These are phyloP conservation scores for Nowickia ferox DNA, from an alignment of 2,888 invertebrate species.

Conservation along the genomic window DNA sequence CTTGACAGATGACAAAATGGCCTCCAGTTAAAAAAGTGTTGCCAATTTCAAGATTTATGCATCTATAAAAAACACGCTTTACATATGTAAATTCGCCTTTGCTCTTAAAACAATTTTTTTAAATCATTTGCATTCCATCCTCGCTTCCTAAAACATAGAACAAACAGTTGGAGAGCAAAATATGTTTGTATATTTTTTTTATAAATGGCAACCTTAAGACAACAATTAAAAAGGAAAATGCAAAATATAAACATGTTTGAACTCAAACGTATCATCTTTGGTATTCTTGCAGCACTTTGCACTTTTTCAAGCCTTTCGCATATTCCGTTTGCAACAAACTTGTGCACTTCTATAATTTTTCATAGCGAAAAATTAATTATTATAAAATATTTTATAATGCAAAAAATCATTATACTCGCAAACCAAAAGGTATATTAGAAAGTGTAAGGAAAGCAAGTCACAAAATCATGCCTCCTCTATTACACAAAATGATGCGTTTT, in stretches of 20 bases:
- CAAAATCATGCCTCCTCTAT: constrained; percentile 31
- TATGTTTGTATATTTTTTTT: constrained; percentile 5
- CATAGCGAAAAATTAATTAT: not conserved
- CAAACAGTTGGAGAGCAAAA: not conserved
- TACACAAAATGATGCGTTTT: constrained; percentile 25
- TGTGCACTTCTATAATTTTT: not conserved
- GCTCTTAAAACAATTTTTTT: not conserved
- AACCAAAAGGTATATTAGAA: constrained; percentile 6
- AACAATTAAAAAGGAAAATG: constrained; percentile 66
- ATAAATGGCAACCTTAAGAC: constrained; percentile 62
- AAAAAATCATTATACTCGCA: constrained; percentile 32
- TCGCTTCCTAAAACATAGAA: not conserved
- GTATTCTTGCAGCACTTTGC: constrained; percentile 4
- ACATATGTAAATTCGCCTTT: not conserved
- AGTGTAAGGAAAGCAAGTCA: constrained; percentile 18
- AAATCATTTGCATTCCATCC: not conserved
- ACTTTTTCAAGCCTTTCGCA: not conserved
- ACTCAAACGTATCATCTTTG: not conserved
- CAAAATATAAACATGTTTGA: constrained; percentile 47
- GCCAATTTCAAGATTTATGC: too few species aligned
- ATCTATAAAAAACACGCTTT: not conserved
- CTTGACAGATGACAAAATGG: too few species aligned
- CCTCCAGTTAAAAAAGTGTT: too few species aligned
- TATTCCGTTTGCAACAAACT: not conserved
- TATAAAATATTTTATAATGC: not conserved